Evolutionary conservation across 1,140 invertebrate genomes (phyloP), one percentile per base, ranked within the genome.

Genomic region (Zaprionus lachaisei): DNA sequence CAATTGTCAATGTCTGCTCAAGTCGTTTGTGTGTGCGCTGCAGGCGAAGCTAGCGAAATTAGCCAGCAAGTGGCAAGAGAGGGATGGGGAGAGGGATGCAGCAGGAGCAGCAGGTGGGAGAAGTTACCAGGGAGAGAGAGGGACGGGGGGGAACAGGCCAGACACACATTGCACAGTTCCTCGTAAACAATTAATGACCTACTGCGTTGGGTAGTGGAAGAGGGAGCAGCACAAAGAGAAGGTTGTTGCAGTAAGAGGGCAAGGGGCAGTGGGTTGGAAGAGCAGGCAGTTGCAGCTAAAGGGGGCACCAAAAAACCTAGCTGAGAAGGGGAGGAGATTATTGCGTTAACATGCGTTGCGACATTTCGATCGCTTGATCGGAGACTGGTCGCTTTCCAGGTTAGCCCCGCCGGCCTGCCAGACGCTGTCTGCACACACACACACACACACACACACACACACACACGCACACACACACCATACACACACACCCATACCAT

Each of bases 121-220:
- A 31, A 7, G 6, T 0, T 1, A 2, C 6, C 9, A 7, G 28
- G 28, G 0, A 31, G 28, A 31, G 12, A 41, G 38, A 2, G 38
- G 15, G 38, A 41, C n/a, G n/a, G n/a, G 38, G 5, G 14, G 15
- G 15, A 9, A 41, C 6, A 41, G 38, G 38, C 11, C 47, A 15
- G 65, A 47, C 72, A 76, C 41, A 71, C 61, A 73, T 57, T 72
- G 63, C 70, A 83, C 63, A 79, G 71, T 77, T 75, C 54, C 72
- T 61, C 61, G 73, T 80, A 67, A 79, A 79, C 79, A 91, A 82
- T 90, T 91, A 91, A 91, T 91, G 85, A 90, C 85, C 85, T 86
- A 90, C 86, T 91, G 86, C 85, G 84, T 89, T 71, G 41, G 41
- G n/a, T 17, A 47, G 41, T 15, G 37, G 37, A 0, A 38, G n/a